Percentiles rank a stretch among this genome's conserved stretches.
Conservation (phyloP, 2,888 invertebrate species). For the Crepidodera aurea region DNA sequence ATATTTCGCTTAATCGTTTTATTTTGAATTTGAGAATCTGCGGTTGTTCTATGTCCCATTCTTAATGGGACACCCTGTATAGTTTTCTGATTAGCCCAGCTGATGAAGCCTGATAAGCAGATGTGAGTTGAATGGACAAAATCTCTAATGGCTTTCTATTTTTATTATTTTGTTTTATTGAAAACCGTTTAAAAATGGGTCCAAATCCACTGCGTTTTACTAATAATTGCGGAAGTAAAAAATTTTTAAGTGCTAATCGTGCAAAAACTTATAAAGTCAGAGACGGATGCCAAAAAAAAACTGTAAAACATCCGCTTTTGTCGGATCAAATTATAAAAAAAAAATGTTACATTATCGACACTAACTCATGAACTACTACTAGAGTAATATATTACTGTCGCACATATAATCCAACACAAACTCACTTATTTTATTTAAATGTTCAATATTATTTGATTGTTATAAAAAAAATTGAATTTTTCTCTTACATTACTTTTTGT, state of each 20-base stretch:
- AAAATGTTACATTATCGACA: conserved; percentile 22
- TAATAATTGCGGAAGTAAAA: conserved; percentile 27
- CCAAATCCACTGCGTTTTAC: conserved; percentile 29
- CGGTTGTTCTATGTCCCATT: too few species aligned
- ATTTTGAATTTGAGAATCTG: too few species aligned
- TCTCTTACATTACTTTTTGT: too few species aligned
- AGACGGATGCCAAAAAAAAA: conserved; percentile 20
- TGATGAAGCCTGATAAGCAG: too few species aligned
- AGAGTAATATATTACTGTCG: conserved; percentile 37
- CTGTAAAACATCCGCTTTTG: conserved; percentile 6
- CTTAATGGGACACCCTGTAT: too few species aligned
- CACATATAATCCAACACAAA: conserved; percentile 12
- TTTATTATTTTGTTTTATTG: too few species aligned
- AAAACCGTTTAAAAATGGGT: conserved; percentile 33
- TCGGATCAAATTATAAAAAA: conserved; percentile 12
- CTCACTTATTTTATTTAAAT: neutral
- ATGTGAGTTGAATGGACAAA: too few species aligned
- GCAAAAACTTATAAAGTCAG: conserved; percentile 55
- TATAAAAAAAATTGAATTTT: too few species aligned
- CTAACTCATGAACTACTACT: conserved; percentile 32
- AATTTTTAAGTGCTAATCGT: conserved; percentile 52
- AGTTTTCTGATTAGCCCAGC: too few species aligned
- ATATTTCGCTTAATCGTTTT: too few species aligned
- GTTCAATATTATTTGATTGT: too few species aligned
- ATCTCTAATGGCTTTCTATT: too few species aligned